phyloP scores from a whole-genome alignment of 2,888 invertebrate species.

The Pogonocherus hispidulus region DNA sequence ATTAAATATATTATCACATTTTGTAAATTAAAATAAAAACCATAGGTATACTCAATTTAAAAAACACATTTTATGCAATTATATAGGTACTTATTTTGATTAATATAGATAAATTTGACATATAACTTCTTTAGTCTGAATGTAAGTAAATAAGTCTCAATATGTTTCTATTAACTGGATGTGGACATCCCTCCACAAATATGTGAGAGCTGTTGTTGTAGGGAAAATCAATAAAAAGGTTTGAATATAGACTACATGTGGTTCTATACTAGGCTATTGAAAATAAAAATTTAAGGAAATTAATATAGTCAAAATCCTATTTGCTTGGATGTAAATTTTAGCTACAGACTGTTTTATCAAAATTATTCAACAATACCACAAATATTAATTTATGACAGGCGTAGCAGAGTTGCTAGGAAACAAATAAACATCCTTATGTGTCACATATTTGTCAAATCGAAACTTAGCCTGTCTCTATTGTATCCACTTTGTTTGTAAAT shows the following conservation, averaged over 20 bases:
- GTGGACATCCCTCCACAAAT: slow-evolving; percentile 18
- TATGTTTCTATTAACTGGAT: slow-evolving; percentile 11
- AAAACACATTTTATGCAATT: too few species aligned
- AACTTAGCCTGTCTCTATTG: slow-evolving; percentile 11
- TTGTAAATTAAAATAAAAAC: too few species aligned
- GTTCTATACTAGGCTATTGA: slow-evolving; percentile 17
- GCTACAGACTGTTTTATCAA: too few species aligned
- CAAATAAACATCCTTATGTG: slow-evolving; percentile 16
- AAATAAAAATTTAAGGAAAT: neutral
- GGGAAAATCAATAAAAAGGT: slow-evolving; percentile 52
- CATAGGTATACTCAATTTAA: too few species aligned
- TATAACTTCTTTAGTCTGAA: slow-evolving; percentile 7
- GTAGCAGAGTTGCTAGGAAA: slow-evolving; percentile 22
- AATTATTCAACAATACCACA: too few species aligned
- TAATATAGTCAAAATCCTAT: neutral
- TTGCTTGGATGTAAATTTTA: too few species aligned
- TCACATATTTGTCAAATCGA: slow-evolving; percentile 21
- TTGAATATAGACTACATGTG: slow-evolving; percentile 17
- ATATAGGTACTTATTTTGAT: too few species aligned
- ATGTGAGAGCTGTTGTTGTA: slow-evolving; percentile 7
- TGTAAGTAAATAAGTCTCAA: slow-evolving; percentile 16
- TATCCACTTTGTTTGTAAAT: slow-evolving; percentile 2
- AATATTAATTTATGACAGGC: too few species aligned
- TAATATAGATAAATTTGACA: neutral
- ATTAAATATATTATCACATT: too few species aligned